Base-by-base conservation (phyloP, 2,888 invertebrate species). In the Agrilus cyanescens region DNA sequence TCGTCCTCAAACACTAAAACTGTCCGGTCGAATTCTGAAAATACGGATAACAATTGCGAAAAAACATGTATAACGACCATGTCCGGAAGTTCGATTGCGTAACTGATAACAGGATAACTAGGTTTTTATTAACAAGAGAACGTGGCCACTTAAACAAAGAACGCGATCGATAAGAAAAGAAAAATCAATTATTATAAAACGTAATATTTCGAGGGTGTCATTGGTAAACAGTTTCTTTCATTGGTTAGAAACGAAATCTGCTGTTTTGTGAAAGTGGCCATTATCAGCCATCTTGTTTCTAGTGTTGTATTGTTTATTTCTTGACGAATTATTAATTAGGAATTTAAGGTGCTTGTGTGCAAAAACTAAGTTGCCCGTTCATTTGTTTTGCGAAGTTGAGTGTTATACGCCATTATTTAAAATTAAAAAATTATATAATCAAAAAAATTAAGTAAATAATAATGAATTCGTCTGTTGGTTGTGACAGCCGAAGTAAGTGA, bases 81-180 rank as follows among this genome's bases (percentile, higher is more conserved):
- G 72, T 72, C 72, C 48, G 72, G 73, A 46, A 73, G 69, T 59
- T 72, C 72, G 49, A 73, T 73, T 63, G 72, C 72, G 68, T 73
- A 72, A 72, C 46, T 48, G 32, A 14, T 12, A 38, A 14, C 40
- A 4, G 25, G 25, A 25, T 10, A 10, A 25, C 25, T 25, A 25
- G 25, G 4, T 25, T 8, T 33, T 15, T 14, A 10, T 33, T 10
- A 10, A 12, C n/a, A n/a, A 7, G 12, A 10, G 14, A 33, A 33
- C 33, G 12, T 14, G 15, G 33, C 33, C 33, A 33, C 14, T 33
- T 10, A 15, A n/a, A 15, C 33, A 10, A 2, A 14, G 12, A 15
- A 33, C 8, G 2, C 12, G 4, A 33, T 33, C 4, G 15, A 33
- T 33, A 12, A 15, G 12, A 33, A 15, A 12, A 15, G 12, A 15